Conservation (phyloP, 2,113 vertebrate genomes). For the Triplophysa tibetana region DNA sequence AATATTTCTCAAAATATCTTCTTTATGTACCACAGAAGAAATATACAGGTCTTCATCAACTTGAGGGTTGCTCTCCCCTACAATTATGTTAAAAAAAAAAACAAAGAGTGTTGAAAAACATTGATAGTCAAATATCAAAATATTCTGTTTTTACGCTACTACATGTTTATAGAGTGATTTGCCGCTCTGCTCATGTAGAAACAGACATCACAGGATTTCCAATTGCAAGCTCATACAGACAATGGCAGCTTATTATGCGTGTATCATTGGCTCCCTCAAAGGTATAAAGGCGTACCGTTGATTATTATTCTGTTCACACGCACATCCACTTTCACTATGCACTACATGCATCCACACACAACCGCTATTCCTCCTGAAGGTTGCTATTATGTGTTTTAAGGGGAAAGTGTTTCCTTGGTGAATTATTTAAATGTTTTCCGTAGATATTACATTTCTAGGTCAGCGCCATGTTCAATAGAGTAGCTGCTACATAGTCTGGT, state of each 20-base stretch:
- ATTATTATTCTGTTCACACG: constrained; percentile 21
- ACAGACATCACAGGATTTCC: neutral
- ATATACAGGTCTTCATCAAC: too few relatives aligned
- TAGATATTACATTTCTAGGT: constrained; percentile 73
- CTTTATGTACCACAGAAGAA: too few relatives aligned
- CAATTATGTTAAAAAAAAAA: too few relatives aligned
- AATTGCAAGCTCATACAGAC: constrained; percentile 1
- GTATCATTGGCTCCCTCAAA: constrained; percentile 5
- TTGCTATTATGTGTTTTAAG: constrained; percentile 63
- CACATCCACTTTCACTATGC: neutral
- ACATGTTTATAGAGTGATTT: neutral
- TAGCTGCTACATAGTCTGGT: constrained; percentile 8
- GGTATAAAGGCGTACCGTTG: neutral
- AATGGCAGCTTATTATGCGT: constrained; percentile 1
- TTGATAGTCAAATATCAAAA: neutral
- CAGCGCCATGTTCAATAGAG: constrained; percentile 63
- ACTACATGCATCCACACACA: constrained; percentile 20
- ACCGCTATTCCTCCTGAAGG: constrained; percentile 58
- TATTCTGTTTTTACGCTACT: neutral
- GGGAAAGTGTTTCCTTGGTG: constrained; percentile 61
- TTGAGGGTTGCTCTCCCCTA: too few relatives aligned
- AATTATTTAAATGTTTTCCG: constrained; percentile 73
- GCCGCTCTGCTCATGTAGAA: neutral
- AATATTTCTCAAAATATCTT: too few relatives aligned
- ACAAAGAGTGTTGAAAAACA: too few relatives aligned